phyloP scores from a whole-genome alignment of 2,797 vertebrate genomes.

The Astyanax mexicanus region DNA sequence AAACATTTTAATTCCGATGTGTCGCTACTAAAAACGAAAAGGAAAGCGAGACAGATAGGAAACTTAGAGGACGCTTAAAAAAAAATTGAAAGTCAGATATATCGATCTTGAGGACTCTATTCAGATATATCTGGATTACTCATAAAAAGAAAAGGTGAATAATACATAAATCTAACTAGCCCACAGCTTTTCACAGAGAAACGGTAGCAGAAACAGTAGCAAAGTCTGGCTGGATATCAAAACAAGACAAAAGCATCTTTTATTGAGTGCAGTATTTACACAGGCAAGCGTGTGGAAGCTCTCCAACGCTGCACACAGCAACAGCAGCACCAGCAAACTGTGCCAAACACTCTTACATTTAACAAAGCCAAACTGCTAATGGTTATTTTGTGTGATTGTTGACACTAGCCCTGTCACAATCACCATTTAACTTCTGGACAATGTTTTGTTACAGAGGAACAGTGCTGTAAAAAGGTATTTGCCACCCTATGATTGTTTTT shows the following conservation, averaged over 20 bases:
- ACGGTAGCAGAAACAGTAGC: too few relatives aligned
- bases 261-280: slow-evolving; percentile 16
- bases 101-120: not conserved
- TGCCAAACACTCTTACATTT: not conserved
- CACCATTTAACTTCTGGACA: too few relatives aligned
- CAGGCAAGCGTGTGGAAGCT: slow-evolving; percentile 4
- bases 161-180: not conserved
- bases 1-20: too few relatives aligned
- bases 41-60: not conserved
- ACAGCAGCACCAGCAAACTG: not conserved
- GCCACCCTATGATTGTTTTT: too few relatives aligned
- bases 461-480: too few relatives aligned
- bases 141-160: not conserved
- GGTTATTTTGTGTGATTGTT: slow-evolving; percentile 3
- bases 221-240: slow-evolving; percentile 1
- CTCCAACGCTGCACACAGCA: not conserved
- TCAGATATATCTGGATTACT: not conserved
- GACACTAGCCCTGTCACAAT: too few relatives aligned
- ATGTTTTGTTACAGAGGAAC: too few relatives aligned
- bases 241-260: slow-evolving; percentile 28
- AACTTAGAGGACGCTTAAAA: too few relatives aligned
- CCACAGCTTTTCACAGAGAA: not conserved
- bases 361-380: not conserved
- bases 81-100: not conserved
- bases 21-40: not conserved